Base-by-base conservation (phyloP, 2,113 vertebrate genomes). In the Furnarius figulus region DNA sequence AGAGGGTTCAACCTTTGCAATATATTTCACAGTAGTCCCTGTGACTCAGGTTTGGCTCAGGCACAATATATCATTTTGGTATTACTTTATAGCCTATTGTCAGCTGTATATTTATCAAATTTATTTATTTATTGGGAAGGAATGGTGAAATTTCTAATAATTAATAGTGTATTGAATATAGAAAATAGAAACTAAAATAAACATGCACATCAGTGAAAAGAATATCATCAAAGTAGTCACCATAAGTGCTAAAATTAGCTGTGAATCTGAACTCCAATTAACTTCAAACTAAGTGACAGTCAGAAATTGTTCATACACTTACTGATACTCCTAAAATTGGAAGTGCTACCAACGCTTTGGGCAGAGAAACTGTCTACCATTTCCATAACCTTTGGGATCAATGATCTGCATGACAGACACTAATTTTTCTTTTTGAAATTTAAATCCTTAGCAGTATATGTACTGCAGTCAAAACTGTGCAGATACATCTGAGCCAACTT, bases 31-130 rank as follows among this genome's bases (percentile, higher is more conserved):
- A 75, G 44, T 78, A 86, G 71, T 96, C 86, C 89, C 86, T 92
- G 37, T 28, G 59, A 40, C 59, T 62, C 27, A 53, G 65, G 59
- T 87, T 75, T 73, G 63, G 87, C 10, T 93, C 63, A 50, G 70
- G 33, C 68, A 50, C 49, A 91, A 94, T 95, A 94, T 74, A 90
- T 97, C 85, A 97, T 83, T 94, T 95, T 97, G 65, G n/a, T 95
- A 91, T 85, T 92, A 35, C 22, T 89, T 95, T 95, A 83, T 63
- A 87, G 46, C 59, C 55, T 92, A 30, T 87, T 95, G 65, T 63
- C 67, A 87, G 71, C 44, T 87, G 10, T 67, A 46, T 87, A 94
- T 94, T 82, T 94, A 66, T 85, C 59, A 75, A 85, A 88, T 88
- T 88, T 91, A 77, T 96, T 81, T 79, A 90, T 97, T 90, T 92